Conservation (phyloP, 1,140 invertebrate species). For the Caerostris darwini region DNA sequence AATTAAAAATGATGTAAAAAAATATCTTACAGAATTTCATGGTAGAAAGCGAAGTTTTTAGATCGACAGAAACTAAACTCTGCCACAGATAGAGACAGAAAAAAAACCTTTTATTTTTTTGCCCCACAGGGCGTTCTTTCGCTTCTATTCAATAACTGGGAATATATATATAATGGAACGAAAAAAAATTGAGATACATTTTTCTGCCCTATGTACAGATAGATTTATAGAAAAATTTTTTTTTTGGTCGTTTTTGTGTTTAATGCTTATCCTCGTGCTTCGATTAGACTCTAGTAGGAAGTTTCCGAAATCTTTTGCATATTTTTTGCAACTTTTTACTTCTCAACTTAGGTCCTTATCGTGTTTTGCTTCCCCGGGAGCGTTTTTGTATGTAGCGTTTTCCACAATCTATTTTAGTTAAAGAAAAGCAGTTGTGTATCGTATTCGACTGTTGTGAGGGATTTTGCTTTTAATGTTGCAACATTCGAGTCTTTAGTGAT, state of each 20-base stretch:
- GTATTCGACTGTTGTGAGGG: conserved; percentile 6
- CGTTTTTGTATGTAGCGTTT: conserved; percentile 7
- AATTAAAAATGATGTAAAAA: neutral
- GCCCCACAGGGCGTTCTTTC: neutral
- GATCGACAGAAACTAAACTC: conserved; percentile 16
- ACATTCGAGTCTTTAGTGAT: neutral
- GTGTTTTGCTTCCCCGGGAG: conserved; percentile 21
- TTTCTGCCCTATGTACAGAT: conserved; percentile 21
- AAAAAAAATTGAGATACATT: conserved; percentile 20
- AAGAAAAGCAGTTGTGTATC: neutral
- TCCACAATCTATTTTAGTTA: conserved; percentile 12
- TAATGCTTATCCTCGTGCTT: conserved; percentile 40
- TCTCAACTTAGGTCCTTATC: neutral
- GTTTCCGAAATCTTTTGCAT: conserved; percentile 40
- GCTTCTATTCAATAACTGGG: neutral
- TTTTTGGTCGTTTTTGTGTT: neutral
- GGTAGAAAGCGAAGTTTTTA: neutral
- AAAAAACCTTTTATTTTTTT: neutral
- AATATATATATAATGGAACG: neutral
- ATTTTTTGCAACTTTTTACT: conserved; percentile 1
- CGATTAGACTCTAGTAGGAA: conserved; percentile 39
- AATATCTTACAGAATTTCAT: neutral
- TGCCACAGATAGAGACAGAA: neutral
- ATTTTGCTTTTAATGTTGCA: conserved; percentile 5
- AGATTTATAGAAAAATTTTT: neutral